Percentiles rank a stretch among this genome's conserved stretches.
Conservation (phyloP, 2,888 invertebrate genomes). For the Tetranychus truncatus region DNA sequence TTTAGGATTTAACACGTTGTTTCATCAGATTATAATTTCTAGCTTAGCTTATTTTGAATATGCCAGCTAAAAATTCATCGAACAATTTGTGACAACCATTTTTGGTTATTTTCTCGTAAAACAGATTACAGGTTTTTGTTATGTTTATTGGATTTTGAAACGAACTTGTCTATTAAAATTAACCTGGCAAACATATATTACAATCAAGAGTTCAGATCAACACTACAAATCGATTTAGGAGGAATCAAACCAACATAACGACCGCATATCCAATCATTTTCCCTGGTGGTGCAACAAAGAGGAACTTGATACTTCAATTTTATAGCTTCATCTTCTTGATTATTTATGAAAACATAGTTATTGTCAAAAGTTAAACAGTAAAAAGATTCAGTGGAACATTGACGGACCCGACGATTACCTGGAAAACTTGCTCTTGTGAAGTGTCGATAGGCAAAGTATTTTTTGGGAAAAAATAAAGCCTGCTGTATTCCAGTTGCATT, state of each 20-base stretch:
- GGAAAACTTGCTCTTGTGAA: background rate
- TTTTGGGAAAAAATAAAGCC: slow-evolving; percentile 1
- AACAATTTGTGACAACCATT: too few relatives aligned
- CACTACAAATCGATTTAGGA: slow-evolving; percentile 1
- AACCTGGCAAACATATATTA: background rate
- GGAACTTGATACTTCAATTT: background rate
- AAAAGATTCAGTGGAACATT: background rate
- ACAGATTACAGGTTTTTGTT: too few relatives aligned
- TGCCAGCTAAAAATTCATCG: too few relatives aligned
- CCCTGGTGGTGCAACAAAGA: background rate
- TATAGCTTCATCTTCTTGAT: background rate
- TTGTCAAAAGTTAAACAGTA: slow-evolving; percentile 4
- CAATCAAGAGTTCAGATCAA: background rate
- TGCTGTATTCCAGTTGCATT: background rate
- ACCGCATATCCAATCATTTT: background rate
- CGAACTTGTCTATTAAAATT: background rate
- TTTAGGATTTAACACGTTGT: too few relatives aligned
- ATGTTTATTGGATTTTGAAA: too few relatives aligned
- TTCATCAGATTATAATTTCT: too few relatives aligned
- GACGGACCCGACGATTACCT: background rate
- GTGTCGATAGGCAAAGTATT: slow-evolving; percentile 2
- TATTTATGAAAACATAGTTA: slow-evolving; percentile 4
- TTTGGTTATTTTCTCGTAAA: too few relatives aligned
- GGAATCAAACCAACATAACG: background rate
- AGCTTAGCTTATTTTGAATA: too few relatives aligned